Evolutionary conservation across 2,113 vertebrate genomes (phyloP), one percentile per base, ranked within the genome.

Genomic region (Cephalopholis sonnerati): DNA sequence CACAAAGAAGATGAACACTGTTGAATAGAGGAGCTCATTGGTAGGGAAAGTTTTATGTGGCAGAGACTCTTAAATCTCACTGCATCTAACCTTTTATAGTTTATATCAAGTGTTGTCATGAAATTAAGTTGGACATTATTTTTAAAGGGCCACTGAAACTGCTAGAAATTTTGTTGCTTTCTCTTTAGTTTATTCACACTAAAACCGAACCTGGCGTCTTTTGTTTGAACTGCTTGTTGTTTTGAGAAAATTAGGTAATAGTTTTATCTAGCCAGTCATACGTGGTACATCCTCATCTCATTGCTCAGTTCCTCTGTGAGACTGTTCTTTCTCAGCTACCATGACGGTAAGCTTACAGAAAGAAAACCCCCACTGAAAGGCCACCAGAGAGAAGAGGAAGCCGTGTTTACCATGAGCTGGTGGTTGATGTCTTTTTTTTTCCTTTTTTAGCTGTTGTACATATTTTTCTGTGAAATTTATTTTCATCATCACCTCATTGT

Each of bases 211-310:
- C n/a, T 29, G 11, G 3, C 27, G 17, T 36, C 24, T 36, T 32
- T 51, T 65, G 20, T 64, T 32, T 15, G 16, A 65, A 36, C 8
- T 0, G 0, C 55, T 68, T 55, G 11, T 65, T 44, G 3, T 27
- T 64, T 5, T 24, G 6, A 51, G 22, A 39, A 65, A 39, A 67
- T 63, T 17, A 16, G 2, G 4, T 66, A 46, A 76, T 55, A 9
- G 25, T 53, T 71, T 67, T 61, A 81, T 81, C 58, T 10, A 18
- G 17, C 1, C n/a, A 44, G 25, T 39, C 12, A 29, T 25, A 51
- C 65, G 32, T 54, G 16, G 82, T 81, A 74, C 78, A 88, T 90
- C 82, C 77, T 87, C 83, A 77, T 89, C 68, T 82, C 44, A n/a
- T 46, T 84, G 64, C 79, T 79, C 41, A 77, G 77, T 89, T 91